phyloP scores from a whole-genome alignment of 2,888 invertebrate species.

The Phytoseiulus persimilis region DNA sequence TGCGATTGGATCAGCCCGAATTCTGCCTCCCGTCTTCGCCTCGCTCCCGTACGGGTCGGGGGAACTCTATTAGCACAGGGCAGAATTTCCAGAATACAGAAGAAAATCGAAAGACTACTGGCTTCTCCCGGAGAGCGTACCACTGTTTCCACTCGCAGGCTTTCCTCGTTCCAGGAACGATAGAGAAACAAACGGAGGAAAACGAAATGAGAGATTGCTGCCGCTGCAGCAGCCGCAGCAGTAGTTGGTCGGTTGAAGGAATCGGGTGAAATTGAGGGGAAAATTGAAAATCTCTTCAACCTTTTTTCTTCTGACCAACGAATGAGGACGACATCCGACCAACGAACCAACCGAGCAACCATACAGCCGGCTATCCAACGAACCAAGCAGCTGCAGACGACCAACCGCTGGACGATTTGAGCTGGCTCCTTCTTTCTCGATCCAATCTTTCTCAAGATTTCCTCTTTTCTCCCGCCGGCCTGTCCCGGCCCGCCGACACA shows the following conservation, averaged over 20 bases:
- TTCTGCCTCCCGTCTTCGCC: neutral
- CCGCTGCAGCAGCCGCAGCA: neutral
- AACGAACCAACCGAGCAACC: neutral
- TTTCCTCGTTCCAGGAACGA: neutral
- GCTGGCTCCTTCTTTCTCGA: neutral
- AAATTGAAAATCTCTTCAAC: neutral
- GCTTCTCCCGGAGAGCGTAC: neutral
- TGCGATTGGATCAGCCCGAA: neutral
- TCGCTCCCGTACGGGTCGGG: neutral
- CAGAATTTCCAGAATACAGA: neutral
- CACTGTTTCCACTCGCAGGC: neutral
- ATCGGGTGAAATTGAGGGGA: neutral
- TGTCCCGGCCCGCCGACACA: neutral
- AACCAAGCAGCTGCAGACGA: neutral
- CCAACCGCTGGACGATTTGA: neutral
- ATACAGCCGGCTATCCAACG: neutral
- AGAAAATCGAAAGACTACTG: neutral
- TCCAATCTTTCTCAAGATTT: neutral
- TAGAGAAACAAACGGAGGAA: neutral
- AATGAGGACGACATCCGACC: conserved; percentile 5
- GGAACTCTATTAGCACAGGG: neutral
- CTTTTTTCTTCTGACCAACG: neutral
- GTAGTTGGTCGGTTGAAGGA: neutral
- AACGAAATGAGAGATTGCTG: neutral
- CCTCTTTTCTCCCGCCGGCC: neutral